Percentiles rank a stretch among this genome's conserved stretches.
phyloP scores from a whole-genome alignment of 1,140 invertebrate species.

The Bombus ignitus region DNA sequence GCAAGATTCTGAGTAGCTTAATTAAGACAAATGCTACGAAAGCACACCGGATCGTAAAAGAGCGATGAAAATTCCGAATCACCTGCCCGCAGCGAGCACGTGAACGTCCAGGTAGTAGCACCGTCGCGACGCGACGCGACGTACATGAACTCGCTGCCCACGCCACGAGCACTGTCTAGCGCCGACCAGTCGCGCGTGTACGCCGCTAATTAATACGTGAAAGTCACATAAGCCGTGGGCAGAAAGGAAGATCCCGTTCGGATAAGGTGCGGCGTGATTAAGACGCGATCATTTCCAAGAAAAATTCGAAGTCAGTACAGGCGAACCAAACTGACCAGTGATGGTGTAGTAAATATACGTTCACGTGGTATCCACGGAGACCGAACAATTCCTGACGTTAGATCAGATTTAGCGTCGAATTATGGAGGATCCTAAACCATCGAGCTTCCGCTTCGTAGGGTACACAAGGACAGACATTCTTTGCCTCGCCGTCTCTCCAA shows the following conservation, averaged over 20 bases:
- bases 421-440: slow-evolving; percentile 36
- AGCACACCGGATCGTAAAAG: background rate
- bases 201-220: slow-evolving; percentile 74
- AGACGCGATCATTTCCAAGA: slow-evolving; percentile 53
- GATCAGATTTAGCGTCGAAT: slow-evolving; percentile 61
- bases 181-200: slow-evolving; percentile 30
- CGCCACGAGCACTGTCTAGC: slow-evolving; percentile 41
- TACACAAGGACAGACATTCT: slow-evolving; percentile 13
- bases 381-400: slow-evolving; percentile 17
- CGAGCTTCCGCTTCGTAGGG: slow-evolving; percentile 45
- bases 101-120: slow-evolving; percentile 9
- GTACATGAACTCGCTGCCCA: slow-evolving; percentile 46
- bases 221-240: slow-evolving; percentile 68
- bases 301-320: slow-evolving; percentile 11
- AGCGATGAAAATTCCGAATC: background rate
- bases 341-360: background rate
- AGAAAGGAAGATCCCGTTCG: slow-evolving; percentile 45
- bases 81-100: background rate
- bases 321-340: background rate
- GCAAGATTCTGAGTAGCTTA: too few relatives aligned
- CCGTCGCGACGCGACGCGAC: background rate
- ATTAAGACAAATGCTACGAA: too few relatives aligned
- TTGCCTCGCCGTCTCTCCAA: slow-evolving; percentile 52
- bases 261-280: slow-evolving; percentile 63
- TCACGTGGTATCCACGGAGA: background rate